phyloP scores from a whole-genome alignment of 2,888 invertebrate species.

The Dolichomitus sp. region DNA sequence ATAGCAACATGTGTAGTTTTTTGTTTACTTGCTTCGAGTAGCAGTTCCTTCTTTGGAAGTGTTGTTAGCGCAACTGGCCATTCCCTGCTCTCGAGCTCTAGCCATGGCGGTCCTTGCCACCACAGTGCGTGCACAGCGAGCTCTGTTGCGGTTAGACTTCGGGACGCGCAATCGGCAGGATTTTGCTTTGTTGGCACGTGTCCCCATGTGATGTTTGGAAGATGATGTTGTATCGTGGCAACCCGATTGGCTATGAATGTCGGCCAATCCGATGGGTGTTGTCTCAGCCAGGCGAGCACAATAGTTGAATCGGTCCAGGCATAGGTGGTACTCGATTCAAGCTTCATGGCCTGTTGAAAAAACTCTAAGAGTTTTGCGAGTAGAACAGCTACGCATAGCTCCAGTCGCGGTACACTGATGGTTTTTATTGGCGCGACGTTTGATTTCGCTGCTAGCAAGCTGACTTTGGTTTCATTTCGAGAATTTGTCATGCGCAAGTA shows the following conservation, averaged over 20 bases:
- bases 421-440: too few relatives aligned
- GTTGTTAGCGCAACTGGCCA: slow-evolving; percentile 1
- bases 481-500: too few relatives aligned
- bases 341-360: not conserved
- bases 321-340: not conserved
- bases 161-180: slow-evolving; percentile 70
- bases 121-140: slow-evolving; percentile 61
- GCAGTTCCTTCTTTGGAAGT: not conserved
- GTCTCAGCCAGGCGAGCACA: slow-evolving; percentile 63
- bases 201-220: not conserved
- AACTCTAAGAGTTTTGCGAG: slow-evolving; percentile 11
- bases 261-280: slow-evolving; percentile 58
- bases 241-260: slow-evolving; percentile 62
- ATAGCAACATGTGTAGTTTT: not conserved
- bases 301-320: slow-evolving; percentile 72
- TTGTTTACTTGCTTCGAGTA: not conserved
- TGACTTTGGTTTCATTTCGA: too few relatives aligned
- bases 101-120: slow-evolving; percentile 70
- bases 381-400: too few relatives aligned
- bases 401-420: too few relatives aligned
- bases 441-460: too few relatives aligned
- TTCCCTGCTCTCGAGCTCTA: not conserved
- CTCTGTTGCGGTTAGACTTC: slow-evolving; percentile 63
- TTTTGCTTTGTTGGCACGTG: slow-evolving; percentile 60
- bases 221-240: slow-evolving; percentile 40